Evolutionary conservation across 53 echinoderm and acorn worm genomes (phyloP), one percentile per base, ranked within the genome.

Genomic region (Stichopus horrens): DNA sequence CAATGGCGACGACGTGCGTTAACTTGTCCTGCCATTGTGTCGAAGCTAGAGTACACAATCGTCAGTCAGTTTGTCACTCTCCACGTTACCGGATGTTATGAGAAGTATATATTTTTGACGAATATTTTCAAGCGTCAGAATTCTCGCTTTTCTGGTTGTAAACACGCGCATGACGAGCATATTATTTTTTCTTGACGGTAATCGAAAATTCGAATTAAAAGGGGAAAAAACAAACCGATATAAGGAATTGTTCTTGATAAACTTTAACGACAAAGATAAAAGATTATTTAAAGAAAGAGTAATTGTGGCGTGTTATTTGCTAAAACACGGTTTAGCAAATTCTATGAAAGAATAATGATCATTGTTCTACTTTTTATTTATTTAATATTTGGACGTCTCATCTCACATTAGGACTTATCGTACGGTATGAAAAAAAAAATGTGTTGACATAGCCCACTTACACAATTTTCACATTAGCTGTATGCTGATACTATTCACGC

Each of bases 61-160:
- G 56, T 57, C 57, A 55, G 81, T 81, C 81, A 81, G 58, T 81
- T 81, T 57, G 81, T 58, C 81, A 81, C 81, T 81, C 10, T 56
- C 55, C 57, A 81, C 58, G 6, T 56, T 81, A 81, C 81, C 81
- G 81, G 81, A 81, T 81, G 58, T 81, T 81, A 56, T 81, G 57
- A 81, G 58, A 81, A 81, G 58, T 81, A 81, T 81, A 37, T 37
- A 56, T 81, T 77, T 54, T 71, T 13, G 52, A 58, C 8, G 81
- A 81, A 55, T 81, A 81, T 81, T 81, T 81, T 81, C 81, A 21
- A 81, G 56, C 57, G 58, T 81, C 53, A 81, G 81, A 81, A 57
- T 56, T 18, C 57, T 21, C 81, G 81, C 79, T 81, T 81, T 81
- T 81, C 81, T 21, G 23, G 23, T 22, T 11, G 23, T 58, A 81